phyloP scores from a whole-genome alignment of 35 echinoderm and acorn worm genomes.

The Stichopus chloronotus region DNA sequence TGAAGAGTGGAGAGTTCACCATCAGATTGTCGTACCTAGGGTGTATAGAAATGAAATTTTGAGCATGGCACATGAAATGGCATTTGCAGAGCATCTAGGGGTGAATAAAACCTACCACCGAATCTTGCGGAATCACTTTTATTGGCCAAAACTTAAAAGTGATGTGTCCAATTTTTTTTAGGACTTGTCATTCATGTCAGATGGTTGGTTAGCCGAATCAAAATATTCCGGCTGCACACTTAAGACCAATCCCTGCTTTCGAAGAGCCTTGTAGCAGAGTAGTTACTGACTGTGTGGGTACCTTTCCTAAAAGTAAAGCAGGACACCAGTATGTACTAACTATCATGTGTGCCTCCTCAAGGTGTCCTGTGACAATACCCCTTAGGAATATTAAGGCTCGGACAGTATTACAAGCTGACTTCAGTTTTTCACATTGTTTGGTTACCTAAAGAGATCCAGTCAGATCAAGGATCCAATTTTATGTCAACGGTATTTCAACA shows the following conservation, averaged over 20 bases:
- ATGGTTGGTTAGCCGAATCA: constrained; percentile 83
- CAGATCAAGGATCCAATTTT: constrained; percentile 81
- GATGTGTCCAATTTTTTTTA: constrained; percentile 64
- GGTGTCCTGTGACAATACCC: constrained; percentile 75
- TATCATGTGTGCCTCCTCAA: constrained; percentile 74
- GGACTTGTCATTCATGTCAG: constrained; percentile 71
- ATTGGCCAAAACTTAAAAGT: constrained; percentile 53
- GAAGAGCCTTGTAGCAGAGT: constrained; percentile 77
- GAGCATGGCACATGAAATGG: constrained; percentile 64
- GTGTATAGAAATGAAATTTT: constrained; percentile 56
- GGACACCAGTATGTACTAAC: constrained; percentile 77
- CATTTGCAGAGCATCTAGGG: constrained; percentile 68
- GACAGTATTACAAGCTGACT: constrained; percentile 52
- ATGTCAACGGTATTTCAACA: constrained; percentile 70
- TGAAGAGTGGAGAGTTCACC: constrained; percentile 54
- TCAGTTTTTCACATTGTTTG: constrained; percentile 79
- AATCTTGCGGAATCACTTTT: constrained; percentile 65
- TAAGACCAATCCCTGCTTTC: constrained; percentile 84
- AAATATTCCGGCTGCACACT: constrained; percentile 62
- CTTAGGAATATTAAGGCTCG: constrained; percentile 65
- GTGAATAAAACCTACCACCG: constrained; percentile 61
- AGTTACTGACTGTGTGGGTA: constrained; percentile 75
- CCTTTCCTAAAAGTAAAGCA: constrained; percentile 70
- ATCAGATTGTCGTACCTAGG: constrained; percentile 67
- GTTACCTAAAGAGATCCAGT: constrained; percentile 70